Base-by-base conservation (phyloP, 2,888 invertebrate species). In the Mesorhabditis spiculigera region DNA sequence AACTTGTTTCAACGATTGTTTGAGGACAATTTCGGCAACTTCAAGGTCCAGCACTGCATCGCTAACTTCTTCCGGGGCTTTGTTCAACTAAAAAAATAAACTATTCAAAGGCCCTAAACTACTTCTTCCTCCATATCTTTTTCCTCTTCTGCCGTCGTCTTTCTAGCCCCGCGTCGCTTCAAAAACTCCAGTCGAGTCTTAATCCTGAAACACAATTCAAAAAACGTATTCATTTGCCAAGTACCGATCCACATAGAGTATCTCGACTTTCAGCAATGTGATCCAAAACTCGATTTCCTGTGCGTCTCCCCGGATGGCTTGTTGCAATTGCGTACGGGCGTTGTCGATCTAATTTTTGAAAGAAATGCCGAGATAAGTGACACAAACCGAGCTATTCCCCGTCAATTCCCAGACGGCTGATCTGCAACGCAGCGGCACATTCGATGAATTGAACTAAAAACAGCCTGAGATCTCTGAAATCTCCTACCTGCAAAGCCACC, bases 401-500 rank as follows among this genome's bases (percentile, higher is more conserved):
- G 58, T 13, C n/a, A 50, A 50, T 50, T 50, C 58, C 58, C 58
- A 50, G 8, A 13, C n/a, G n/a, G 58, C 58, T 13, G 58, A 50
- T 50, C 58, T 1, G n/a, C 58, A 50, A 13, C 58, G 58, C 8
- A 50, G 58, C 8, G 8, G 10, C n/a, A 2, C 3, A n/a, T 50
- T n/a, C n/a, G 58, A 50, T n/a, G 58, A 50, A 50, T 50, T 10
- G n/a, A 50, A 50, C 58, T 50, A 50, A 50, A 50, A 50, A 10
- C 8, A 13, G 8, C n/a, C 8, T 50, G 3, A 3, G n/a, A 10
- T 3, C 8, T n/a, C 3, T 1, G n/a, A 50, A 50, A 50, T 10
- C 8, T 13, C 10, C n/a, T 43, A 70, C 89, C 90, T 91, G 85
- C 4, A 89, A 85, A 87, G 89, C 87, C 69, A 85, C 85, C 0